These are phyloP conservation scores for Zaprionus taronus DNA, from an alignment of 1,140 invertebrate species.

Conservation along the genomic window DNA sequence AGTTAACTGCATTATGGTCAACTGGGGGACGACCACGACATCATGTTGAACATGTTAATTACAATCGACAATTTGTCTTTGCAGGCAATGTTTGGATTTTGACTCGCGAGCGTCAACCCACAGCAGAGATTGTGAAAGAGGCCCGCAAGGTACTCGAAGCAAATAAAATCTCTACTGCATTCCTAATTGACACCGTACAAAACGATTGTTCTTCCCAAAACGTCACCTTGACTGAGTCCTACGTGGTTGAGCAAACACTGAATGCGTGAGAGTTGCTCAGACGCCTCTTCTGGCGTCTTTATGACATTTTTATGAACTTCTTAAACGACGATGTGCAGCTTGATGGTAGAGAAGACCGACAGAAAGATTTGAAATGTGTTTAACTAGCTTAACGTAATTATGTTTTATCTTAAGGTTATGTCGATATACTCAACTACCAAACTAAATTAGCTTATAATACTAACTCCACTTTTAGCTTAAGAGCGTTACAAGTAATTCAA, in stretches of 20 bases:
- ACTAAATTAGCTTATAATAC: background rate
- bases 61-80: conserved; percentile 42
- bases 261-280: conserved; percentile 65
- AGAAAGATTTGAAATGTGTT: background rate
- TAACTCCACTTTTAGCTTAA: background rate
- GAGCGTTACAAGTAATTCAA: background rate
- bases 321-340: conserved; percentile 36
- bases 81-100: conserved; percentile 76
- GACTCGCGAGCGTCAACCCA: conserved; percentile 65
- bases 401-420: background rate
- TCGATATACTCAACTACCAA: background rate
- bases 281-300: conserved; percentile 69
- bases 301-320: conserved; percentile 63
- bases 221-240: background rate
- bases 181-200: conserved; percentile 67
- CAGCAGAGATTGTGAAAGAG: conserved; percentile 26
- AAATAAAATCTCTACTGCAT: conserved; percentile 54
- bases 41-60: conserved; percentile 38
- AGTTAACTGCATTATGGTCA: conserved; percentile 51
- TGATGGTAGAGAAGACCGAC: background rate
- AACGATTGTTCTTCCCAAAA: background rate
- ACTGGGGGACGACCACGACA: conserved; percentile 19
- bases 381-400: background rate
- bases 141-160: conserved; percentile 67
- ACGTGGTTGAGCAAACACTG: background rate